Base-by-base conservation (phyloP, 1,140 invertebrate species). In the Laupala kohalensis region DNA sequence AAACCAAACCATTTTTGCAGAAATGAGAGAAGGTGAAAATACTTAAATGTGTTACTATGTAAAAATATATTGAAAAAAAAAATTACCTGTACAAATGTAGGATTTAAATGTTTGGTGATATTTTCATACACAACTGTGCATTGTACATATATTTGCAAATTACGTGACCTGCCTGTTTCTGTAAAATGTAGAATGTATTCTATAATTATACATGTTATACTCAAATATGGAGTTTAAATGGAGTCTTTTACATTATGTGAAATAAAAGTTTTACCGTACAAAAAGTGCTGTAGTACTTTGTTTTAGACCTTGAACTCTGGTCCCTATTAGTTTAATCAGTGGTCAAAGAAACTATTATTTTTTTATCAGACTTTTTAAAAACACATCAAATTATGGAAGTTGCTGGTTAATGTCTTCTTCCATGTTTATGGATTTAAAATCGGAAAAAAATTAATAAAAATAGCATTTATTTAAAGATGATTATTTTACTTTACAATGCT, bases 181-280 rank as follows among this genome's bases (percentile, higher is more conserved):
- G 71, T 72, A 72, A 67, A 72, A 69, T 72, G 71, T 72, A 72
- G 71, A 72, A 72, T 69, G 65, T 72, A 72, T 72, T 72, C 71
- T 72, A 68, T 72, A 72, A 72, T 70, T 71, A 72, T 72, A 72
- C 71, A 72, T 72, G 71, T 72, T 72, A 72, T 72, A 72, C 65
- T 72, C 67, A 67, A 68, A 63, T 71, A 71, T 71, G 70, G 70
- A 71, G 70, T 71, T 71, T 71, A 71, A 71, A 71, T 71, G 70
- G 70, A 71, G 64, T 71, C 63, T 71, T 71, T 71, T 71, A 71
- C 70, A 71, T 71, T 30, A 71, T 71, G 70, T 71, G 70, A 71
- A 71, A 71, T 71, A 71, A 71, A 71, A 71, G 70, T 64, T 71
- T 71, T 71, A 71, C 70, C 70, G 65, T 62, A 65, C 63, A 71